Percentiles rank a stretch among this genome's conserved stretches.
Evolutionary conservation across 2,113 vertebrate genomes (phyloP).

Genomic region (Chloropsis cyanopogon): DNA sequence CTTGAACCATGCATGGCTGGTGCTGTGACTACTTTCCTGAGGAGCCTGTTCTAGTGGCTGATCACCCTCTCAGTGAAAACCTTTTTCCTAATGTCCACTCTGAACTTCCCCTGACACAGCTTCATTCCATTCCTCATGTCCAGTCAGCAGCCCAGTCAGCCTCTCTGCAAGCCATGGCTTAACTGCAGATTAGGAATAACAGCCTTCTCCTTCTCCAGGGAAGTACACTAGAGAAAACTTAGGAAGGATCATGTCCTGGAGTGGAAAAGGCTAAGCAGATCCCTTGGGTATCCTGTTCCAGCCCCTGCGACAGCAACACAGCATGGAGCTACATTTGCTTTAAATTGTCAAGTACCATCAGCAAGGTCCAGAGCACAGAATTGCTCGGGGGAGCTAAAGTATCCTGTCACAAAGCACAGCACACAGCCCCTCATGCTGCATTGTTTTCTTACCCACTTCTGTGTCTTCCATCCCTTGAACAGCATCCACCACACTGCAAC

Average conservation of each 20-base stretch:
- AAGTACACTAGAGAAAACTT: not conserved
- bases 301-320: not conserved
- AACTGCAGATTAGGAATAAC: not conserved
- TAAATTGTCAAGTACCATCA: not conserved
- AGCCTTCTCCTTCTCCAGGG: not conserved
- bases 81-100: not conserved
- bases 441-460: not conserved
- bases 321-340: not conserved
- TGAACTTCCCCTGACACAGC: not conserved
- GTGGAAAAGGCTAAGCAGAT: not conserved
- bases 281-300: not conserved
- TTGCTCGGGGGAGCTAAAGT: not conserved
- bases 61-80: not conserved
- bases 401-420: not conserved
- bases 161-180: not conserved
- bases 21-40: not conserved
- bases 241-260: not conserved
- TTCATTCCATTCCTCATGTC: not conserved
- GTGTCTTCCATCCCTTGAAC: not conserved
- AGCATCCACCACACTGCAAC: accelerated
- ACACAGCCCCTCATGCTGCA: not conserved
- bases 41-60: not conserved
- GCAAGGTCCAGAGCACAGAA: not conserved
- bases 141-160: not conserved
- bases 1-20: not conserved